phyloP scores from a whole-genome alignment of 2,797 vertebrate genomes.

The Sebastes paucispinis region DNA sequence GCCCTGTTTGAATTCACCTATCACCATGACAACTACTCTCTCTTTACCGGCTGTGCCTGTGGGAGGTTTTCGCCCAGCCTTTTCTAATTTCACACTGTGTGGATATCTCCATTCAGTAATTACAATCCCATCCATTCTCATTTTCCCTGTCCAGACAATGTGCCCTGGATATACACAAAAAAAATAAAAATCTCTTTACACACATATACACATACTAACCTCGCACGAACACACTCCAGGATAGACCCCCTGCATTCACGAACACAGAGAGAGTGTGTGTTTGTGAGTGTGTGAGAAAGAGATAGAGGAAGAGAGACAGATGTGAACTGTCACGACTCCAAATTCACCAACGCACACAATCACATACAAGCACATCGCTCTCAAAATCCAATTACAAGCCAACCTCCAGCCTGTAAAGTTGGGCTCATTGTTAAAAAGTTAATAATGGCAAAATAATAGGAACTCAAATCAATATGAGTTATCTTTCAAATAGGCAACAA shows the following conservation, averaged over 20 bases:
- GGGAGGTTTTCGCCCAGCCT: constrained; percentile 75
- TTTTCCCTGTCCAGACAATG: constrained; percentile 77
- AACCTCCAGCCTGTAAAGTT: constrained; percentile 47
- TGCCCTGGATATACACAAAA: constrained; percentile 67
- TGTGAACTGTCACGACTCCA: constrained; percentile 61
- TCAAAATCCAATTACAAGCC: constrained; percentile 71
- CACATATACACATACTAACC: constrained; percentile 35
- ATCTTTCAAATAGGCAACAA: constrained; percentile 3
- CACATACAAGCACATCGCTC: constrained; percentile 53
- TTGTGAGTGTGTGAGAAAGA: constrained; percentile 24
- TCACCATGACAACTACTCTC: constrained; percentile 81
- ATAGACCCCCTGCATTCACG: constrained; percentile 15
- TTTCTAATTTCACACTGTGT: constrained; percentile 84
- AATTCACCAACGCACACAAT: constrained; percentile 51
- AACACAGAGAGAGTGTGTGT: background rate
- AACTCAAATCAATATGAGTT: constrained; percentile 24
- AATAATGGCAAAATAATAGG: constrained; percentile 55
- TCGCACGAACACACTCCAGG: constrained; percentile 2
- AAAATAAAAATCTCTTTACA: constrained; percentile 43
- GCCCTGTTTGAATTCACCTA: constrained; percentile 74
- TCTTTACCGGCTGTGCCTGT: constrained; percentile 72
- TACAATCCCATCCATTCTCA: constrained; percentile 81
- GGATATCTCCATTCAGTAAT: constrained; percentile 82
- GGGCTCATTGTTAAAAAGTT: constrained; percentile 50
- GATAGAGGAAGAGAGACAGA: constrained; percentile 55